Conservation (phyloP, 2,797 vertebrate species). For the Enteromius anoplus region DNA sequence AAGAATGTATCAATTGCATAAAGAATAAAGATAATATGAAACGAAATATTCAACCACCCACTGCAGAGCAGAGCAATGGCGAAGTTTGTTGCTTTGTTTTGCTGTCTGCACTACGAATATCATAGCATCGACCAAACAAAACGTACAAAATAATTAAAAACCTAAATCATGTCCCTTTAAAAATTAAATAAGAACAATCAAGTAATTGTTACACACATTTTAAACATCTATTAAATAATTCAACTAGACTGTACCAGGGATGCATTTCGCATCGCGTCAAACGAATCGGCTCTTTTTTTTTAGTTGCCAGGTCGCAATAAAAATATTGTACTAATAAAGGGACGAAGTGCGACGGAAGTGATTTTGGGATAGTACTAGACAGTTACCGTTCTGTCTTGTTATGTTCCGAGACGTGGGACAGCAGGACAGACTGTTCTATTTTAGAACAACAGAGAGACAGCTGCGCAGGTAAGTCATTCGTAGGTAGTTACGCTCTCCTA, state of each 20-base stretch:
- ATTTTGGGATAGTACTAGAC: neutral
- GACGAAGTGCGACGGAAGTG: conserved; percentile 35
- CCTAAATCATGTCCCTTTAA: conserved; percentile 80
- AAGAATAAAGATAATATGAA: neutral
- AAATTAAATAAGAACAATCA: conserved; percentile 78
- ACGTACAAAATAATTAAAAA: conserved; percentile 48
- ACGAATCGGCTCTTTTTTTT: neutral
- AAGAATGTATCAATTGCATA: conserved; percentile 3
- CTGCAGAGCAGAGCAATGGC: conserved; percentile 79
- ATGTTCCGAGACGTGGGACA: neutral
- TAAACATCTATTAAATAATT: conserved; percentile 6
- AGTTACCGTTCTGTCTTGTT: neutral
- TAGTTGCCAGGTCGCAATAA: neutral
- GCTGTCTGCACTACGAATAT: conserved; percentile 71
- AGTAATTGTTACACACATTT: conserved; percentile 13
- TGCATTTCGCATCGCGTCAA: neutral
- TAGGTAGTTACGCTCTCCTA: conserved; percentile 27
- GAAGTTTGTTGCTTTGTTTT: conserved; percentile 72
- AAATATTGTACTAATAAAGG: neutral
- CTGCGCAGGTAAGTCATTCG: conserved; percentile 26
- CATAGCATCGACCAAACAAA: conserved; percentile 68
- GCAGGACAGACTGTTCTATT: conserved; percentile 29
- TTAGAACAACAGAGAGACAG: conserved; percentile 50
- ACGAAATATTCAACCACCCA: conserved; percentile 39
- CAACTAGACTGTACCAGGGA: conserved; percentile 17